Evolutionary conservation across 2,797 vertebrate species (phyloP).

Genomic region (Garrulus glandarius): DNA sequence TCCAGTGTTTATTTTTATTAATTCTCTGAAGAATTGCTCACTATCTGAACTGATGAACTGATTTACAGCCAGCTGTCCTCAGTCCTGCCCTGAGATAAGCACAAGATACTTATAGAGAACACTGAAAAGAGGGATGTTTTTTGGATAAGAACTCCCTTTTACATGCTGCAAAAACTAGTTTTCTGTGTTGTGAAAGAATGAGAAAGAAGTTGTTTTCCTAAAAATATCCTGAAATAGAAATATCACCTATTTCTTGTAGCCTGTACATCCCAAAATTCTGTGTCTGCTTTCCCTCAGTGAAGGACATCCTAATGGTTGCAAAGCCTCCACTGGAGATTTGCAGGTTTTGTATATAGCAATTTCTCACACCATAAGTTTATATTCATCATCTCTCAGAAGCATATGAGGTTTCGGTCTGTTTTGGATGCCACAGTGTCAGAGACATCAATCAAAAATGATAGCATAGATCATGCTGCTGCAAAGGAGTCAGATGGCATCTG

Average conservation of each 20-base stretch:
- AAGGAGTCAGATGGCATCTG: slow-evolving; percentile 27
- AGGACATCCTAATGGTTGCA: background rate
- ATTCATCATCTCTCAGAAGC: background rate
- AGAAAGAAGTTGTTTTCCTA: background rate
- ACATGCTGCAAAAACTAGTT: background rate
- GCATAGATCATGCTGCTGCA: slow-evolving; percentile 38
- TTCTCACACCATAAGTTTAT: background rate
- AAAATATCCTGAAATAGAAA: background rate
- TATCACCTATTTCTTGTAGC: background rate
- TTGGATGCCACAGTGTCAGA: slow-evolving; percentile 28
- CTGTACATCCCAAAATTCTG: background rate
- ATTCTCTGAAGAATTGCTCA: background rate
- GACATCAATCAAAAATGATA: slow-evolving; percentile 46
- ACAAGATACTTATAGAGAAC: background rate
- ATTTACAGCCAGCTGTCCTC: background rate
- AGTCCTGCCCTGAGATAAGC: background rate
- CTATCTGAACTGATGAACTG: background rate
- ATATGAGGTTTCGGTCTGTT: background rate
- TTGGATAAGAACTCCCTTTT: background rate
- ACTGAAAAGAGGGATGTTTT: background rate
- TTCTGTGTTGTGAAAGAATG: background rate
- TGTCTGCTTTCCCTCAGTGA: background rate
- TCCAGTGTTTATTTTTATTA: background rate
- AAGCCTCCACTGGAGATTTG: background rate
- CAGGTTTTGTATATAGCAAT: background rate